Base-by-base conservation (phyloP, 2,888 invertebrate species). In the Himalopsyche japonica region DNA sequence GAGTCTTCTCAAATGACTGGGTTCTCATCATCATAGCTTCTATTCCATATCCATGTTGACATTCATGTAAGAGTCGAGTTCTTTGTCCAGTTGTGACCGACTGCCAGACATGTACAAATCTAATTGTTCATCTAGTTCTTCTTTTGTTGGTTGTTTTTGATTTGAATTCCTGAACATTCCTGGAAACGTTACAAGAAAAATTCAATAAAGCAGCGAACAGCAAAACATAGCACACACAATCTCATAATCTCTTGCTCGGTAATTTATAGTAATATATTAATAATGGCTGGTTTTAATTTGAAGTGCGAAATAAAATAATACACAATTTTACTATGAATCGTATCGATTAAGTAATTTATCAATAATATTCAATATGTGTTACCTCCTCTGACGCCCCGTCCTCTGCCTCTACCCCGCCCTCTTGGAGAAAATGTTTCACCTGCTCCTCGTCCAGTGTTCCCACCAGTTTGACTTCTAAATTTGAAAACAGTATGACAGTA, bases 91-190 rank as follows among this genome's bases (percentile, higher is more conserved):
- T 0, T 91, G 91, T 0, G 90, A 90, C 88, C 93, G 94, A 32
- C 94, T 94, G 88, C 93, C 93, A 4, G 95, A 92, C 95, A 95
- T 95, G 90, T 95, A 95, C 83, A 93, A 93, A 87, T 95, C 95
- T 47, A 95, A 89, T 88, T 96, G 94, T n/a, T 92, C 92, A 88
- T 95, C 95, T 82, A 95, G 89, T 88, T 95, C 93, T 87, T 95
- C 95, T 83, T 92, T 93, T 0, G 93, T 93, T 0, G 91, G 90
- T 0, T 89, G 87, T 6, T 83, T 81, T 30, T 84, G 83, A 24
- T 76, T 84, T 32, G 84, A 76, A 27, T 85, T 79, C 32, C 84
- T 81, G 76, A 83, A 83, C 77, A 84, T 84, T 27, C 85, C 86
- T 86, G 32, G 1, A 82, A 30, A 82, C 64, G 12, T 48, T 10